These are phyloP conservation scores for Drosophila borealis DNA, from an alignment of 2,888 invertebrate species.

Conservation along the genomic window DNA sequence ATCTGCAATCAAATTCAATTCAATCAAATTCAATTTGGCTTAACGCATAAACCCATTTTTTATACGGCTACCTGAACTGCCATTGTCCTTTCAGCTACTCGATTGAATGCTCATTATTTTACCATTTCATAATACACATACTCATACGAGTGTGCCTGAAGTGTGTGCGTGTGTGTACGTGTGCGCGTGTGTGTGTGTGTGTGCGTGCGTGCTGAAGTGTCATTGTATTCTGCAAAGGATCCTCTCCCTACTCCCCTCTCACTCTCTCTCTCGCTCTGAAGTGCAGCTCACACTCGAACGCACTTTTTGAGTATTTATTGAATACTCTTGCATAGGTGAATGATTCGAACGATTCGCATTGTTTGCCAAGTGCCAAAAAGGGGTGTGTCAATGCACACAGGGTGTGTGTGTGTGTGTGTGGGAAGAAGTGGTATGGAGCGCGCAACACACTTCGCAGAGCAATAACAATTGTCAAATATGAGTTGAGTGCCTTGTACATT, in stretches of 20 bases:
- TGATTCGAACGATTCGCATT: conserved; percentile 52
- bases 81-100: conserved; percentile 43
- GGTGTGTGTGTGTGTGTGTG: background rate
- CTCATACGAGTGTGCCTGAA: conserved; percentile 18
- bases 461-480: conserved; percentile 14
- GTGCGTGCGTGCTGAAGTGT: conserved; percentile 68
- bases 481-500: background rate
- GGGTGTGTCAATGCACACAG: conserved; percentile 53
- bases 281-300: conserved; percentile 63
- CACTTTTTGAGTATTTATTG: conserved; percentile 61
- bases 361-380: conserved; percentile 59
- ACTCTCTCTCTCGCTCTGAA: conserved; percentile 11
- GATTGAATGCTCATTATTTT: conserved; percentile 81
- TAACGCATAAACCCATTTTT: conserved; percentile 39
- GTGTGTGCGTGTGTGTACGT: conserved; percentile 24
- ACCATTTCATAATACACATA: conserved; percentile 54
- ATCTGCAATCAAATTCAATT: conserved; percentile 11
- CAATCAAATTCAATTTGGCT: conserved; percentile 61
- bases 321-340: conserved; percentile 58
- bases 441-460: conserved; percentile 9
- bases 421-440: background rate
- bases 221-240: conserved; percentile 28
- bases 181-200: conserved; percentile 55
- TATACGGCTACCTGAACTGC: conserved; percentile 56
- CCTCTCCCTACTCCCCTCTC: background rate